Conservation (phyloP, 2,888 invertebrate genomes). For the Tortrix viridana region DNA sequence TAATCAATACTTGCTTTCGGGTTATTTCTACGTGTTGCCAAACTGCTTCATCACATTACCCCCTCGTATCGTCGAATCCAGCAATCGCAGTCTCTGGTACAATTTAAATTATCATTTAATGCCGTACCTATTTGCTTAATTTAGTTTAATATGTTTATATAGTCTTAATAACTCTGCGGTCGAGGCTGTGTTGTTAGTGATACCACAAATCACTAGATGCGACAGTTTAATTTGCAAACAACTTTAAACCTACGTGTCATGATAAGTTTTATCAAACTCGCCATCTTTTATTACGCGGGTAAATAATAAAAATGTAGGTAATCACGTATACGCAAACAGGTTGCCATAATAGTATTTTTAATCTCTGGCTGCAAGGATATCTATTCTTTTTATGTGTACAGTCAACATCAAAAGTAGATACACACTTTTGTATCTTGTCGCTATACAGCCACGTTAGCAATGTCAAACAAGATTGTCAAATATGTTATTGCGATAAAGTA, state of each 20-base stretch:
- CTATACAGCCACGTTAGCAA: no score
- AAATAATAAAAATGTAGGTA: not conserved
- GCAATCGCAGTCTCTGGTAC: slow-evolving; percentile 13
- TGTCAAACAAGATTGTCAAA: no score
- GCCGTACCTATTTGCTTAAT: slow-evolving; percentile 30
- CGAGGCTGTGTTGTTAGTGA: slow-evolving; percentile 22
- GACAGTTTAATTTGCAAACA: slow-evolving; percentile 32
- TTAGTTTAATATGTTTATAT: slow-evolving; percentile 28
- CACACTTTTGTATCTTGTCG: no score
- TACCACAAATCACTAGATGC: slow-evolving; percentile 32
- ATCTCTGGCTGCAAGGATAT: not conserved
- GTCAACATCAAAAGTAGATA: no score
- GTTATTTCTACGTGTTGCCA: not conserved
- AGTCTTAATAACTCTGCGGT: slow-evolving; percentile 23
- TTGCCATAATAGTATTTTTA: no score
- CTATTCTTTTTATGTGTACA: not conserved
- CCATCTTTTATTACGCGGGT: slow-evolving; percentile 6
- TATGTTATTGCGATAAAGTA: no score
- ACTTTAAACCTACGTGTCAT: slow-evolving; percentile 17
- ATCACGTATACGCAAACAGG: not conserved
- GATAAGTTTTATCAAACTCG: slow-evolving; percentile 16
- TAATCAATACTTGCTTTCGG: no score
- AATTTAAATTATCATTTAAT: slow-evolving; percentile 24
- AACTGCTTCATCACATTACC: not conserved
- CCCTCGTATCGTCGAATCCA: slow-evolving; percentile 6